Conservation (phyloP, 2,113 vertebrate species). For the Lampris megalopsis region DNA sequence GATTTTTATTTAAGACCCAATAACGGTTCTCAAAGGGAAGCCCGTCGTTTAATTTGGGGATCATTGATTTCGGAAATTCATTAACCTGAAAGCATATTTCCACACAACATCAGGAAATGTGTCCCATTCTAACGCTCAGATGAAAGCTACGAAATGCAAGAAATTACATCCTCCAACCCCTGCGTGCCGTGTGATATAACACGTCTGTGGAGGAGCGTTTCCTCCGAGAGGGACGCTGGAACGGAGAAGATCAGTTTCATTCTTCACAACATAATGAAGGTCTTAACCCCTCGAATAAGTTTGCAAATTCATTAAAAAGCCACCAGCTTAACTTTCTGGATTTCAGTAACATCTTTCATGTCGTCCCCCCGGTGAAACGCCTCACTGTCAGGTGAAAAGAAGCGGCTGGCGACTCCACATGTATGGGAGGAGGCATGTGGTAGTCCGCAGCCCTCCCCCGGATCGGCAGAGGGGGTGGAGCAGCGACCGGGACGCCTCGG, state of each 20-base stretch:
- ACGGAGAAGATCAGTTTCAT: neutral
- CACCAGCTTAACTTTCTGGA: neutral
- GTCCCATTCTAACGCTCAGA: neutral
- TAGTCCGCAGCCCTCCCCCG: too few relatives aligned
- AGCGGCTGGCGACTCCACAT: too few relatives aligned
- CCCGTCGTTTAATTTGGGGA: conserved; percentile 3
- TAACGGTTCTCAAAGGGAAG: conserved; percentile 2
- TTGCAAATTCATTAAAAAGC: neutral
- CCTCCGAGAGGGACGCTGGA: too few relatives aligned
- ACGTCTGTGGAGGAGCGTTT: too few relatives aligned
- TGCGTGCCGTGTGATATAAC: too few relatives aligned
- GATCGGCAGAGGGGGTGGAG: too few relatives aligned
- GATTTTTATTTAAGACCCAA: neutral
- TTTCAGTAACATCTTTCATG: too few relatives aligned
- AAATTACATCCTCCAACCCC: neutral
- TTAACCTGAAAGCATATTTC: neutral
- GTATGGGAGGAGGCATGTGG: too few relatives aligned
- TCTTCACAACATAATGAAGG: neutral
- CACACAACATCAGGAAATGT: neutral
- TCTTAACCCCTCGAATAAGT: neutral
- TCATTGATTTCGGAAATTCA: neutral
- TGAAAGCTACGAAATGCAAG: neutral
- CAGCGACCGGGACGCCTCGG: too few relatives aligned
- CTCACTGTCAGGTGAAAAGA: too few relatives aligned
- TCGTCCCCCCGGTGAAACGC: too few relatives aligned